These are phyloP conservation scores for Sphyrna mokarran DNA, from an alignment of 2,113 vertebrate species.

Conservation along the genomic window DNA sequence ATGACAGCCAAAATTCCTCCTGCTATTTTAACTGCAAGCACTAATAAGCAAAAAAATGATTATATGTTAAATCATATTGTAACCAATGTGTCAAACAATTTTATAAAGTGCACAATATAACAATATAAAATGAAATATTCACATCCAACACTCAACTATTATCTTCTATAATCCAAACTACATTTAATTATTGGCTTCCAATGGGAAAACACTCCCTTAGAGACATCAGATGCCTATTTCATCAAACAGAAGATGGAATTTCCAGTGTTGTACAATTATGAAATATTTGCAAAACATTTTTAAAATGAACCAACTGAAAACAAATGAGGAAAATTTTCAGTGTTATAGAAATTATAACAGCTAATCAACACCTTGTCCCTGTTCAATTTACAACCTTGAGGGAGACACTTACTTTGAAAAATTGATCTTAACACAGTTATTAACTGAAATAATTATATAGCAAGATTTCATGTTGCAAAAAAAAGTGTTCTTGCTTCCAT, in stretches of 20 bases:
- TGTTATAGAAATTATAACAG: neutral
- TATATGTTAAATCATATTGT: neutral
- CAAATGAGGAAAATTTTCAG: neutral
- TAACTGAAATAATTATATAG: no score
- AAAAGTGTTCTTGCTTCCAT: no score
- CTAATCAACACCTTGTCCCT: no score
- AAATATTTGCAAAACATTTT: neutral
- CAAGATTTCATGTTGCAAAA: no score
- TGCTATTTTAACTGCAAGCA: fast-evolving
- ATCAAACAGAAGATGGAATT: neutral
- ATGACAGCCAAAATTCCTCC: neutral
- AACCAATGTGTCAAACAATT: neutral
- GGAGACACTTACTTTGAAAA: no score
- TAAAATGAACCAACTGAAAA: neutral
- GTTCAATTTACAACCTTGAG: no score
- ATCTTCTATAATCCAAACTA: neutral
- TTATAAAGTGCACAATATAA: neutral
- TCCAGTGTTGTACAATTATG: neutral
- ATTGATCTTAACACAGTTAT: no score
- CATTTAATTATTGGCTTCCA: neutral
- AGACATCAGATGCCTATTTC: neutral
- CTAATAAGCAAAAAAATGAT: neutral
- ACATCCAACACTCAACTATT: neutral
- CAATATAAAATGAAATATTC: neutral
- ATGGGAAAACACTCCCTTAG: neutral